Evolutionary conservation across 1,140 invertebrate species (phyloP), one percentile per base, ranked within the genome.

Genomic region (Drosophila asahinai): DNA sequence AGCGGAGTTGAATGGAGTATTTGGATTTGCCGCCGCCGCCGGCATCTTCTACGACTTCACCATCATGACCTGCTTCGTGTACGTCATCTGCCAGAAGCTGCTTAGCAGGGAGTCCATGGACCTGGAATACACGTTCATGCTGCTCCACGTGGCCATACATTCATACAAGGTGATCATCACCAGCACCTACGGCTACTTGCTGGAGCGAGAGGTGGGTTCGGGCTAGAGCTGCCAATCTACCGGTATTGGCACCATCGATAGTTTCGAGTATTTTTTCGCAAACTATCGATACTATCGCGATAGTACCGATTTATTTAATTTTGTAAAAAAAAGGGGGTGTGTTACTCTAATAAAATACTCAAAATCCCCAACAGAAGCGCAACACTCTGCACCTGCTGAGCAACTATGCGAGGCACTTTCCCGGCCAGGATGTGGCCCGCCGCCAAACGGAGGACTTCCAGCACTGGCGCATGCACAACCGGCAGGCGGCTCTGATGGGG

Each of bases 391-490:
- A 80, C 5, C 51, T 80, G 36, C 48, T 86, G 0, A 55, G 74
- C 33, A 58, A 62, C n/a, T 89, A 70, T 36, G 74, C 63, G 2
- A 45, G 38, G 5, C 40, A 83, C 47, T 86, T 86, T 54, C 61
- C 43, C 3, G n/a, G 55, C 0, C 42, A 49, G 7, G 15, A 40
- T 9, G 22, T 42, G 1, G 19, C 65, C 0, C 63, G 38, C 0
- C 22, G 25, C 15, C 40, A 55, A 17, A 49, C 86, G 2, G 74
- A 79, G 17, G 47, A 65, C 27, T 89, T 91, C n/a, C 81, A 83
- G 36, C 81, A 92, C 49, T 92, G 91, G 91, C 65, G 64, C 15
- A 87, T 91, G 72, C 91, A 92, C 25, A 91, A 92, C 17, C 75
- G 65, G 3, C 74, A 83, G 5, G 36, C 42, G 17, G 63, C 80